Base-by-base conservation (phyloP, 2,888 invertebrate species). In the Ectropis crepuscularia region DNA sequence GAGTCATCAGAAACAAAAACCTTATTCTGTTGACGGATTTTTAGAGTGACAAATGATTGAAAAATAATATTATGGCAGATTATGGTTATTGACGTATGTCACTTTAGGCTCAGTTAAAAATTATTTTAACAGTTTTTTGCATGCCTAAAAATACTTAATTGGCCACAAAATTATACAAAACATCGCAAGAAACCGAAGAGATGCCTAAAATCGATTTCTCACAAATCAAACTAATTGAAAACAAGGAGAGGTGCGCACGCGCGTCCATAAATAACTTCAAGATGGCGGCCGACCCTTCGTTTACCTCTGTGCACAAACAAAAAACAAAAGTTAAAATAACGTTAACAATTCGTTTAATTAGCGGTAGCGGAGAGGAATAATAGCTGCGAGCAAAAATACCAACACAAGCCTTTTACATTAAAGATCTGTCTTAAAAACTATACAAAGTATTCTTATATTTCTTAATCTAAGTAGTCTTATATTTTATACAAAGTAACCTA, bases 191-290 rank as follows among this genome's bases (percentile, higher is more conserved):
- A 62, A 47, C 62, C 59, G 45, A 68, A 66, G 61, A 62, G 63
- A 76, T 78, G 76, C 76, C 59, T 78, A 75, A 81, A 83, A 82
- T 82, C 80, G 79, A 82, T 83, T 83, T 79, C 76, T 73, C 75
- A 82, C 81, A 83, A 83, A 85, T 85, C 80, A 82, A 81, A 80
- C 79, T 82, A 84, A 83, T 83, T 82, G 82, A 83, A 81, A 73
- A 75, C 76, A 75, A 76, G 76, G 76, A 74, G 74, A 74, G 67
- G 62, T 61, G 73, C 79, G 76, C 84, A 77, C 76, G 80, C 80
- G 78, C 67, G 63, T 74, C 79, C 82, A 80, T 73, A 83, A 82
- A 80, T 83, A 82, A 75, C 79, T 69, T 59, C 73, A 79, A 79
- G 70, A 81, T 79, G 80, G 81, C 77, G 69, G 74, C 47, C 75